Base-by-base conservation (phyloP, 2,888 invertebrate genomes). In the Mythimna vitellina region DNA sequence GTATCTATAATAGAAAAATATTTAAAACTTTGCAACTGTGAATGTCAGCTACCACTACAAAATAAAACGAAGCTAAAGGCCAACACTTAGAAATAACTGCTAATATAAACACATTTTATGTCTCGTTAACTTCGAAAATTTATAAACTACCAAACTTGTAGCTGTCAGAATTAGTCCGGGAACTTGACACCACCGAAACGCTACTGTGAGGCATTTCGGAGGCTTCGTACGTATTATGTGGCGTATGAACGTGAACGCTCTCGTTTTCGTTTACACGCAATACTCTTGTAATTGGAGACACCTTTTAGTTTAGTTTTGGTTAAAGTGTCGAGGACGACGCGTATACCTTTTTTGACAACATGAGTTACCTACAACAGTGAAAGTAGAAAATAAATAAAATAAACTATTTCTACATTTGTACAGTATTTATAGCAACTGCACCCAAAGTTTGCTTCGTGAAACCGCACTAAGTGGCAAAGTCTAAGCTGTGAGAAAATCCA, bases 121-220 rank as follows among this genome's bases (percentile, higher is more conserved):
- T 73, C 61, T 70, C 61, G 73, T 78, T 77, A 75, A 29, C 66
- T 61, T 61, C 65, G 65, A 76, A 74, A 74, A 83, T 74, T 73
- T 79, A 80, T 74, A 76, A 78, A 81, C 71, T 75, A 75, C 73
- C 61, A 66, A 77, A 84, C 65, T 71, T 76, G 74, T 78, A 79
- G 64, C 73, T 76, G 80, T 78, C 86, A 85, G 82, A 87, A 87
- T 88, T 85, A 82, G 80, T 88, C 80, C 76, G 76, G 94, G 78
- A 92, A 95, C 90, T 80, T 78, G 92, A 95, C 92, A 95, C 95
- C 95, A 89, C 91, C 93, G 89, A 93, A 94, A 93, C 88, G 95
- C 96, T 96, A 96, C 96, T 92, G 95, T 89, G 87, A 83, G 87
- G 95, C 96, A 95, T 93, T 95, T 93, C 86, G 90, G 92, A 88